phyloP scores from a whole-genome alignment of 2,888 invertebrate genomes.

The Eristalis tenax region DNA sequence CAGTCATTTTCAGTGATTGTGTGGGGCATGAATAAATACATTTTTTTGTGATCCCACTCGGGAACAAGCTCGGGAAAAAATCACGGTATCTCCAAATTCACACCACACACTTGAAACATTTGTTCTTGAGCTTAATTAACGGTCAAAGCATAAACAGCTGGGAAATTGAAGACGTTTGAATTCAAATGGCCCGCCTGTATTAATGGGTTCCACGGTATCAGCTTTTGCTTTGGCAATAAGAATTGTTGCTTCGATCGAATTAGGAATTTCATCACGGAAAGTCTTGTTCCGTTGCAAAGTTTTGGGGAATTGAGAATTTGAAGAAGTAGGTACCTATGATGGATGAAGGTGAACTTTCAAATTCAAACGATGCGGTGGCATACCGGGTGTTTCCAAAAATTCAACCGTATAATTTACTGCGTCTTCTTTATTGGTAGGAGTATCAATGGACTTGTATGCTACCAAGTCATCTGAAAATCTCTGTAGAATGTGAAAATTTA shows the following conservation, averaged over 20 bases:
- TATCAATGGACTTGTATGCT: slow-evolving; percentile 10
- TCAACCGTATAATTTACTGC: slow-evolving; percentile 10
- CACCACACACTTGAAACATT: no score
- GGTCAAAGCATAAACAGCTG: no score
- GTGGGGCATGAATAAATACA: no score
- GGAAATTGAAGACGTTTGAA: no score
- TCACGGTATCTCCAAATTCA: no score
- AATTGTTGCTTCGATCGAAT: slow-evolving; percentile 51
- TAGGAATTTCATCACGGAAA: slow-evolving; percentile 44
- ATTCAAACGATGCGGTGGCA: no score
- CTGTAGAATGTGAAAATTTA: slow-evolving; percentile 32
- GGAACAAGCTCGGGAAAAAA: no score
- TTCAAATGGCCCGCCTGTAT: background rate
- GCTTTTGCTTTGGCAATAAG: slow-evolving; percentile 1
- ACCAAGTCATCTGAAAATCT: slow-evolving; percentile 20
- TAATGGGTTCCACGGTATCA: slow-evolving; percentile 10
- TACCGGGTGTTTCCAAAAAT: slow-evolving; percentile 32
- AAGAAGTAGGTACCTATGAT: no score
- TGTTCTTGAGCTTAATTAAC: no score
- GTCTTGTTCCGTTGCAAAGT: slow-evolving; percentile 41
- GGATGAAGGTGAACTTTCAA: no score
- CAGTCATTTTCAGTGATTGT: no score
- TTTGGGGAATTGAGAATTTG: slow-evolving; percentile 20
- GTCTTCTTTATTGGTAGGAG: slow-evolving; percentile 1
- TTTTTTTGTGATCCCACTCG: no score